Conservation (phyloP, 2,113 vertebrate species). For the Osmerus eperlanus region DNA sequence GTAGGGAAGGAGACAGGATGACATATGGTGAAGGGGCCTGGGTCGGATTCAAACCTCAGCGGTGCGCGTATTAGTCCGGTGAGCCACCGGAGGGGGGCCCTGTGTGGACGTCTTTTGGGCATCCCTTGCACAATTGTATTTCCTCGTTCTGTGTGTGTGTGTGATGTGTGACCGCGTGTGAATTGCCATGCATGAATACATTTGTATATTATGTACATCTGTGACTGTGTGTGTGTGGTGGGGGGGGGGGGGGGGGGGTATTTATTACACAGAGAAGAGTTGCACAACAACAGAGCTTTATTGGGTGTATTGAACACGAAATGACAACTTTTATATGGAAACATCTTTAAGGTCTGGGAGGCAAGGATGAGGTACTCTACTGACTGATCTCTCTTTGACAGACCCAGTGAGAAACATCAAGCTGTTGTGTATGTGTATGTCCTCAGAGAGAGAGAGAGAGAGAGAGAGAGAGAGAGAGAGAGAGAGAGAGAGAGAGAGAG, state of each 20-base stretch:
- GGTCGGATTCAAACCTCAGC: no score
- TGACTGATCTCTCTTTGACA: background rate
- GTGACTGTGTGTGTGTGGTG: background rate
- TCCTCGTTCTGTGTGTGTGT: background rate
- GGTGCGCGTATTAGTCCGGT: no score
- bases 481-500: no score
- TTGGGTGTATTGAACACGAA: background rate
- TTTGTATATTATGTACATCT: background rate
- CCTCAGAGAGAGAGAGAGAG: no score
- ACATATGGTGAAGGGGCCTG: no score
- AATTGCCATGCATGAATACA: background rate
- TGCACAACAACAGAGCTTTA: background rate
- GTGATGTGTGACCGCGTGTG: background rate
- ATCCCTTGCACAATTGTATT: no score
- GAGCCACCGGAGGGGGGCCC: no score
- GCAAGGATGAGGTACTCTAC: background rate
- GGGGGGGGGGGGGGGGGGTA: background rate
- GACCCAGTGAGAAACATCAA: background rate
- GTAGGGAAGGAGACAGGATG: no score
- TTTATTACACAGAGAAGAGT: background rate
- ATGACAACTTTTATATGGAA: background rate
- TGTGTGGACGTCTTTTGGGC: no score
- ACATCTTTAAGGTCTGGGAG: constrained; percentile 2
- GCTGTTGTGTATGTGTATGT: background rate
- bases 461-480: no score